Conservation (phyloP, 2,888 invertebrate genomes). For the Drosophila melanosoma region DNA sequence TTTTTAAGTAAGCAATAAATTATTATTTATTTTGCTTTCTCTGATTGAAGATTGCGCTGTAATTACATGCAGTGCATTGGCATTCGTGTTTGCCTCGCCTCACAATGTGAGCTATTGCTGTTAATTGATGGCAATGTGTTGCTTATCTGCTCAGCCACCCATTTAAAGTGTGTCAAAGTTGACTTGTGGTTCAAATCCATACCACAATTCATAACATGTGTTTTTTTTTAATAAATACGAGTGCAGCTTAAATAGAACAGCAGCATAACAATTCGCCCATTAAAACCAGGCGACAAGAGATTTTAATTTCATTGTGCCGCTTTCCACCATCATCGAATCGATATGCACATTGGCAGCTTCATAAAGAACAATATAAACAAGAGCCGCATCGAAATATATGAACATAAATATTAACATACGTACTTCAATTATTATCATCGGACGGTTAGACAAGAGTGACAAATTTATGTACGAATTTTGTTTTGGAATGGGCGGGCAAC, state of each 20-base stretch:
- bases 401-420: not conserved
- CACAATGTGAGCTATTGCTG: slow-evolving; percentile 15
- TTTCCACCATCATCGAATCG: slow-evolving; percentile 34
- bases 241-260: slow-evolving; percentile 28
- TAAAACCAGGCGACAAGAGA: slow-evolving; percentile 18
- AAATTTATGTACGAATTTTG: slow-evolving; percentile 42
- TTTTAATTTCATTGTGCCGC: slow-evolving; percentile 32
- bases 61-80: slow-evolving; percentile 9
- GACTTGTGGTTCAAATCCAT: slow-evolving; percentile 48
- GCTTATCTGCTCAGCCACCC: slow-evolving; percentile 50
- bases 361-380: slow-evolving; percentile 39
- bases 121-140: slow-evolving; percentile 42
- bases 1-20: not conserved
- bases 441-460: slow-evolving; percentile 59
- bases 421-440: slow-evolving; percentile 46
- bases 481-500: slow-evolving; percentile 4
- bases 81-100: slow-evolving; percentile 5
- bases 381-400: slow-evolving; percentile 2
- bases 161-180: slow-evolving; percentile 64
- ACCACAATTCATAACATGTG: slow-evolving; percentile 40
- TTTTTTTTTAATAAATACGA: slow-evolving; percentile 17
- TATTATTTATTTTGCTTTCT: not conserved
- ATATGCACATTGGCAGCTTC: slow-evolving; percentile 38
- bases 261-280: slow-evolving; percentile 10
- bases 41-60: not conserved